A percentile compares a stretch with the other conserved stretches of the same genome.
Evolutionary conservation across 2,888 invertebrate species (phyloP).

Genomic region (Leuctra nigra): DNA sequence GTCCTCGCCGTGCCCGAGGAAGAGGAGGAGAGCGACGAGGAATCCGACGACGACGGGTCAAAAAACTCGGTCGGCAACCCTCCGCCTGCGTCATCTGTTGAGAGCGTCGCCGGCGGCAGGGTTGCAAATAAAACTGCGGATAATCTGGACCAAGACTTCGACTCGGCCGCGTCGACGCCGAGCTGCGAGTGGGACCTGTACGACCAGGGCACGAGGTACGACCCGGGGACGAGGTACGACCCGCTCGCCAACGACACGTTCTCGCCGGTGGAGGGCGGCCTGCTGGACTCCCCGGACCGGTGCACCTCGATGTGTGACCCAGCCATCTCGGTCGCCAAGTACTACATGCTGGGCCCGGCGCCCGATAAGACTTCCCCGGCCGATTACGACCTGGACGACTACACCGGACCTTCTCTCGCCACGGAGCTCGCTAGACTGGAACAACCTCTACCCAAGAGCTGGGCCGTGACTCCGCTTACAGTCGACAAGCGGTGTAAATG

Average conservation of each 20-base stretch:
- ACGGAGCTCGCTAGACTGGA: constrained; percentile 15
- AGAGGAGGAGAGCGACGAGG: constrained; percentile 32
- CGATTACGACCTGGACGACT: too few relatives aligned
- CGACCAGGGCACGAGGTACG: not conserved
- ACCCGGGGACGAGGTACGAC: not conserved
- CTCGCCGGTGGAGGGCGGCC: not conserved
- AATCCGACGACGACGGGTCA: constrained; percentile 35
- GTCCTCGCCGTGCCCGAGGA: constrained; percentile 33
- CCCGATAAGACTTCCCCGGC: not conserved
- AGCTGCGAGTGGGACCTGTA: constrained; percentile 6
- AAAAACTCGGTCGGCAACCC: constrained; percentile 51
- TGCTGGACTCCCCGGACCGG: not conserved
- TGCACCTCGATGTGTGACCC: constrained; percentile 19
- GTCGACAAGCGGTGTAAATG: not conserved
- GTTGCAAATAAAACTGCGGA: constrained; percentile 25
- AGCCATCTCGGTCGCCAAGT: constrained; percentile 25
- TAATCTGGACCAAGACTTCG: not conserved
- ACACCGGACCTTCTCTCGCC: constrained; percentile 14
- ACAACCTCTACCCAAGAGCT: constrained; percentile 17
- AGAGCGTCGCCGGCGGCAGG: constrained; percentile 24
- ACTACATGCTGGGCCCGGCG: constrained; percentile 23
- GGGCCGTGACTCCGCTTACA: constrained; percentile 1
- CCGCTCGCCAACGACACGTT: constrained; percentile 2
- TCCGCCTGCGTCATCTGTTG: constrained; percentile 47
- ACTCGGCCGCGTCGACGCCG: not conserved